phyloP scores from a whole-genome alignment of 2,113 vertebrate species.

The Phoxinus phoxinus region DNA sequence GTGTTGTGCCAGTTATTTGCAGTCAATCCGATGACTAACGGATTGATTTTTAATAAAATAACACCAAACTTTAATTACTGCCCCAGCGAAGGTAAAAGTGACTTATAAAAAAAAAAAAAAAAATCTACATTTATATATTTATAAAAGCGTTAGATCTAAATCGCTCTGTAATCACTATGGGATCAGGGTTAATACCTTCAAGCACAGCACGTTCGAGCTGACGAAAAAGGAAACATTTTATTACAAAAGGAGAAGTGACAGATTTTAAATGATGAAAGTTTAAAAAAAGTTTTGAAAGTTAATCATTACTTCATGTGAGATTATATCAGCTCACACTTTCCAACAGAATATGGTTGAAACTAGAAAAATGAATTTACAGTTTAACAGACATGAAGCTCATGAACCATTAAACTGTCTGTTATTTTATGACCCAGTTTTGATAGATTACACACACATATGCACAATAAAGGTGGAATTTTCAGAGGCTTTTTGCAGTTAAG shows the following conservation, averaged over 20 bases:
- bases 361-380: not conserved
- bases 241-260: conserved; percentile 24
- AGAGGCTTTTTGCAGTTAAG: too few relatives aligned
- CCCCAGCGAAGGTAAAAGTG: conserved; percentile 17
- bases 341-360: not conserved
- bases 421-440: not conserved
- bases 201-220: not conserved
- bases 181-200: conserved; percentile 36
- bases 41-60: conserved; percentile 33
- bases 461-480: not conserved
- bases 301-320: conserved; percentile 21
- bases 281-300: conserved; percentile 21
- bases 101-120: conserved; percentile 30
- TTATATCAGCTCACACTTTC: conserved; percentile 3
- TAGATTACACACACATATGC: not conserved
- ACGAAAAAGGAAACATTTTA: conserved; percentile 6
- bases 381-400: conserved; percentile 4
- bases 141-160: conserved; percentile 22
- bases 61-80: conserved; percentile 23
- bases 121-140: conserved; percentile 44
- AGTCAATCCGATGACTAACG: conserved; percentile 41
- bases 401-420: not conserved
- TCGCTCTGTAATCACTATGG: not conserved
- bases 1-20: conserved; percentile 45
- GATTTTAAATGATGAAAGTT: conserved; percentile 14